A percentile compares a stretch with the other conserved stretches of the same genome.
phyloP scores from a whole-genome alignment of 2,888 invertebrate species.

The Altica lythri region DNA sequence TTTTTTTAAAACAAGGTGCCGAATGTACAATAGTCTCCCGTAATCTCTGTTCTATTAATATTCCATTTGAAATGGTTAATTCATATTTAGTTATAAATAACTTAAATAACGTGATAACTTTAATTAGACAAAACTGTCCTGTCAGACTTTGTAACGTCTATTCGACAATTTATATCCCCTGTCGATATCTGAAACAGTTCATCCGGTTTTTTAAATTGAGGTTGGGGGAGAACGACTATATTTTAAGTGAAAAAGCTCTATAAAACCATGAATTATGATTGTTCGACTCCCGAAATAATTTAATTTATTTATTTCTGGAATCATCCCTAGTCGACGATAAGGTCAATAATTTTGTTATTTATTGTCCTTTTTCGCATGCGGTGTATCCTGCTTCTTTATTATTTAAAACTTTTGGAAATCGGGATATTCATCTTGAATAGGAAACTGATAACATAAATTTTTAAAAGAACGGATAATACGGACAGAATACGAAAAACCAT shows the following conservation, averaged over 20 bases:
- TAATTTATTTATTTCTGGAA: slow-evolving; percentile 34
- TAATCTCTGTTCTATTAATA: too few species aligned
- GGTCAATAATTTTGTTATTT: slow-evolving; percentile 37
- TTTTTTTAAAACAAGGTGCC: too few species aligned
- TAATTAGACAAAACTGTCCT: too few species aligned
- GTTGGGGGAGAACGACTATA: slow-evolving; percentile 32
- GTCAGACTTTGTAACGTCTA: neutral
- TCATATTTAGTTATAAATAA: too few species aligned
- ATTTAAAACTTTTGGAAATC: slow-evolving; percentile 29
- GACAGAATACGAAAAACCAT: too few species aligned
- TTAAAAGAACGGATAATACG: too few species aligned
- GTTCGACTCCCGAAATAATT: slow-evolving; percentile 40
- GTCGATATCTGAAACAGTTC: slow-evolving; percentile 25
- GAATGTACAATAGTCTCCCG: too few species aligned
- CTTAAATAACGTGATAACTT: too few species aligned
- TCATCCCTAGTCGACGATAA: slow-evolving; percentile 28
- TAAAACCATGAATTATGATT: slow-evolving; percentile 42
- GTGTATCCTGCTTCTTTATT: slow-evolving; percentile 29
- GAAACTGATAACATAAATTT: slow-evolving; percentile 12
- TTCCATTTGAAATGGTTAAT: too few species aligned
- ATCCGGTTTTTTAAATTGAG: slow-evolving; percentile 39
- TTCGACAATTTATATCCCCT: slow-evolving; percentile 25
- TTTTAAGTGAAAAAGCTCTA: slow-evolving; percentile 37
- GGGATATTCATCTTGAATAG: slow-evolving; percentile 18
- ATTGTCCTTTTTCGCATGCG: too few species aligned